These are phyloP conservation scores for Setipinna tenuifilis DNA, from an alignment of 2,797 vertebrate genomes.

Conservation along the genomic window DNA sequence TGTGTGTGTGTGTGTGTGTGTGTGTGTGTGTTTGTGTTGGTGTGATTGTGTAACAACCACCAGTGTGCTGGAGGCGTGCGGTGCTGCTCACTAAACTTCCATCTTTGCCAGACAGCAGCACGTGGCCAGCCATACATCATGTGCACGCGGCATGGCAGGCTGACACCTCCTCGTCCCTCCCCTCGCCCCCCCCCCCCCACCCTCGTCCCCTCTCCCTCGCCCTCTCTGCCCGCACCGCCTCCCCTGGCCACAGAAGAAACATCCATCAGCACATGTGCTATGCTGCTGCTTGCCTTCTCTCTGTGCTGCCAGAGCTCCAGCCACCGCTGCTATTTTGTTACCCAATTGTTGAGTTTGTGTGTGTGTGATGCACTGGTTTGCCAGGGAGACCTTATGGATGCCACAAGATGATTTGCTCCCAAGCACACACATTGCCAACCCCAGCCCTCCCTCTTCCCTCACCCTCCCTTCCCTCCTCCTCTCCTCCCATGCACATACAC, in stretches of 20 bases:
- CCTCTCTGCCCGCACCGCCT: conserved; percentile 38
- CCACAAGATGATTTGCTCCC: conserved; percentile 22
- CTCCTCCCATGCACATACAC: background rate
- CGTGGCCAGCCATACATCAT: conserved; percentile 60
- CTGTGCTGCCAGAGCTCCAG: conserved; percentile 12
- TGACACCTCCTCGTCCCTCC: conserved; percentile 41
- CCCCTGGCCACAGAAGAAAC: conserved; percentile 58
- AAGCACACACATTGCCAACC: background rate
- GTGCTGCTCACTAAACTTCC: conserved; percentile 21
- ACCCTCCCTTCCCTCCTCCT: background rate
- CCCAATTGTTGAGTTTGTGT: conserved; percentile 58
- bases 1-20: conserved; percentile 2
- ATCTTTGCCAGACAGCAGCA: conserved; percentile 45
- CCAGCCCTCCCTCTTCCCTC: background rate
- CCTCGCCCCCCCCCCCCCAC: conserved; percentile 19
- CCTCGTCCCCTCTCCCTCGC: background rate
- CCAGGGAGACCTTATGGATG: conserved; percentile 37
- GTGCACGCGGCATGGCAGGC: conserved; percentile 41
- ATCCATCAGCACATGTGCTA: conserved; percentile 63
- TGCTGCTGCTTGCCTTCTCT: conserved; percentile 61
- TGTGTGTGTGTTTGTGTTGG: background rate
- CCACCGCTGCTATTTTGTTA: conserved; percentile 65
- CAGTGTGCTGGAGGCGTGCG: conserved; percentile 20
- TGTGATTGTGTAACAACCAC: background rate
- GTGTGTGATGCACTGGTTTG: conserved; percentile 16